Percentiles rank a stretch among this genome's conserved stretches.
Evolutionary conservation across 2,888 invertebrate genomes (phyloP).

Genomic region (Tineola bisselliella): DNA sequence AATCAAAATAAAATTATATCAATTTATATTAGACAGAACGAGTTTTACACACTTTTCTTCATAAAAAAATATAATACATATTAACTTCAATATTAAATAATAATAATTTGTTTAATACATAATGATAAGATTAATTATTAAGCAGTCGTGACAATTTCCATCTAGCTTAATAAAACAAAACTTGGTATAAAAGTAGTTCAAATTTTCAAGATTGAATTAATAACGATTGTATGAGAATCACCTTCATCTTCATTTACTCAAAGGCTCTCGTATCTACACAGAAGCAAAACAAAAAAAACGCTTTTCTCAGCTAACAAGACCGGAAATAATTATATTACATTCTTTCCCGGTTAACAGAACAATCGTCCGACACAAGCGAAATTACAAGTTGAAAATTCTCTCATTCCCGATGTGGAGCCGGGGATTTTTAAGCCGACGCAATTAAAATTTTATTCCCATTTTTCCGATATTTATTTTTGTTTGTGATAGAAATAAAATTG

Average conservation of each 20-base stretch:
- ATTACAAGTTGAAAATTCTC: conserved; percentile 28
- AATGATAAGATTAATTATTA: no score
- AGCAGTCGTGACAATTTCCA: no score
- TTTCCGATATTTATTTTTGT: neutral
- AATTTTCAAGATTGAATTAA: no score
- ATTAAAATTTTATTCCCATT: neutral
- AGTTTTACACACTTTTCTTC: no score
- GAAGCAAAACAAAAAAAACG: conserved; percentile 4
- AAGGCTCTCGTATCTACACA: neutral
- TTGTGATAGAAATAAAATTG: no score
- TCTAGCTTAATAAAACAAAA: no score
- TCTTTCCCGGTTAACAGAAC: conserved; percentile 46
- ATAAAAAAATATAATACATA: no score
- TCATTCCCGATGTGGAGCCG: neutral
- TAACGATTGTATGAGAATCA: neutral
- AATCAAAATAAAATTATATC: neutral
- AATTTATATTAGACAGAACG: no score
- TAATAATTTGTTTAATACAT: no score
- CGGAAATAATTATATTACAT: conserved; percentile 42
- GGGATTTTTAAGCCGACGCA: conserved; percentile 9
- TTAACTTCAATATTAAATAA: no score
- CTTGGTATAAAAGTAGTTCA: no score
- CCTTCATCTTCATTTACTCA: conserved; percentile 4
- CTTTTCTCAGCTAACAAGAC: conserved; percentile 32
- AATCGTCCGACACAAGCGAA: conserved; percentile 36